phyloP scores from a whole-genome alignment of 2,113 vertebrate genomes.

The Ciconia stormi region DNA sequence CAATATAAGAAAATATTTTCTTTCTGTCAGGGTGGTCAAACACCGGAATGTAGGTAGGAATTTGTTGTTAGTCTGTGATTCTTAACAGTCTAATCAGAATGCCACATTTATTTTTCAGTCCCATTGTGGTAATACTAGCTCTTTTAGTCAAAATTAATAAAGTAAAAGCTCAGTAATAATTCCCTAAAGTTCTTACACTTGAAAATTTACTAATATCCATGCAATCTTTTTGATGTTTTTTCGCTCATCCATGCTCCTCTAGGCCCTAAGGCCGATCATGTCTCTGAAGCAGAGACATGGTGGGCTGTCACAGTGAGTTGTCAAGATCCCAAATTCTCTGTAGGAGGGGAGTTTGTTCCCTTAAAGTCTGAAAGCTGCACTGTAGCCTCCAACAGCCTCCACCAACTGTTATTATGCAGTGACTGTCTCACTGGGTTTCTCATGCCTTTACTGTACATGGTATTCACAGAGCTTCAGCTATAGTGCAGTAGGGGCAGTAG shows the following conservation, averaged over 20 bases:
- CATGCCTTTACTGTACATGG: fast-evolving
- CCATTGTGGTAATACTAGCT: background rate
- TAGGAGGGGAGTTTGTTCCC: background rate
- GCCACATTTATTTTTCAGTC: background rate
- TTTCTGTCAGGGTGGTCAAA: background rate
- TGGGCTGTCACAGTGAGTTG: fast-evolving
- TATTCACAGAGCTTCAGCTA: background rate
- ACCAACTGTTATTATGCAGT: background rate
- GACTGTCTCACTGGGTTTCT: background rate
- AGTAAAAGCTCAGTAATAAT: background rate
- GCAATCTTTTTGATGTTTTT: background rate
- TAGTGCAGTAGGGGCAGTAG: fast-evolving
- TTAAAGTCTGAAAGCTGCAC: background rate
- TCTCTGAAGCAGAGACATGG: background rate
- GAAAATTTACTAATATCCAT: background rate
- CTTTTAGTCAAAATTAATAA: background rate
- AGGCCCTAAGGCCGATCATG: background rate
- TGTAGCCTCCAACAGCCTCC: background rate
- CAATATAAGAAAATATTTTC: background rate
- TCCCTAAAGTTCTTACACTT: background rate
- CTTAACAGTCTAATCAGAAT: background rate
- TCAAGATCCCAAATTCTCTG: background rate
- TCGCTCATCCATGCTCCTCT: background rate
- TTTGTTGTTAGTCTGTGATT: background rate
- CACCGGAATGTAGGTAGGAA: background rate